Base-by-base conservation (phyloP, 2,113 vertebrate species). In the Poicephalus gulielmi region DNA sequence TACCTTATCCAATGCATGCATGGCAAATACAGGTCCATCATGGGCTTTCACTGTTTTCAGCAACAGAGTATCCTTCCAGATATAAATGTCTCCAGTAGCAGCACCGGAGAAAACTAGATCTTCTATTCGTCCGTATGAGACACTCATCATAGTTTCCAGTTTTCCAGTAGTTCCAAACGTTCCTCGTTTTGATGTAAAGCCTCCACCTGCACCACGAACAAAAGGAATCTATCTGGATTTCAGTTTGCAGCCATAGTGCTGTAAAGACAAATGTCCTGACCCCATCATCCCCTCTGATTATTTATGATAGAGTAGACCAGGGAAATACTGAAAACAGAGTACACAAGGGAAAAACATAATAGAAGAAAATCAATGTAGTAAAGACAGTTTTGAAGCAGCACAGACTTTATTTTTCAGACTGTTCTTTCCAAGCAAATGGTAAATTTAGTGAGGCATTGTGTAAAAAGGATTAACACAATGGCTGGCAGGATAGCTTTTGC, bases 1-100 rank as follows among this genome's bases (percentile, higher is more conserved):
- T 87, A 99, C 99, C 99, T 99, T 99, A 97, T 99, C 99, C 96
- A 99, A 90, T 2, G 99, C 99, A 73, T 99, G 99, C 99, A 99
- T 99, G 89, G 99, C 98, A 95, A 99, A 99, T 67, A 99, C 99
- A 8, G 99, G 99, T 2, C 99, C 99, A 3, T 99, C 99, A 1
- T 99, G 99, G 80, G 99, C 99, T 95, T 99, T 99, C 92, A 99
- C 97, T 43, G 99, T 99, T 97, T 99, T 99, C 59, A 99, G 96
- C 31, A 99, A 97, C 7, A 98, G 93, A 2, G 98, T 98, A 66
- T 99, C 99, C 94, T 98, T 99, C 99, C 99, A 99, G 94, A 99
- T 98, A 96, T 99, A 99, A 92, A 99, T 99, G 77, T 99, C 99
- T 68, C 99, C 99, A 4, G 98, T 99, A 7, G 99, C 98, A 64